Conservation (phyloP, 2,113 vertebrate species). For the Capreolus pygargus region DNA sequence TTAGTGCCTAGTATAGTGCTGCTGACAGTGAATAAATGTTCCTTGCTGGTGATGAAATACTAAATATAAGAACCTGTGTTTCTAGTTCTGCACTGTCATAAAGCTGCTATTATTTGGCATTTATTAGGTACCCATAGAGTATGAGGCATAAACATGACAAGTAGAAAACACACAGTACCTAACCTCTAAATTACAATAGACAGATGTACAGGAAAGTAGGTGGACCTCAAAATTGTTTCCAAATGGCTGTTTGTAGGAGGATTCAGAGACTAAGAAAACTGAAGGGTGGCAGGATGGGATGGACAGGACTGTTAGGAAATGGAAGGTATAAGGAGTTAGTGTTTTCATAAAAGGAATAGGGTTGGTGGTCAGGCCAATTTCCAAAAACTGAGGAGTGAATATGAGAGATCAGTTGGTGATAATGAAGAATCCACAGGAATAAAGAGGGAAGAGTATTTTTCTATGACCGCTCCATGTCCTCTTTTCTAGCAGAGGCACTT, state of each 20-base stretch:
- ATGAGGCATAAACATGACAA: slow-evolving; percentile 69
- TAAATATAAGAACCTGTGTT: slow-evolving; percentile 65
- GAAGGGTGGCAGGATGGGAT: not conserved
- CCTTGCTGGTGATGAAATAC: slow-evolving; percentile 64
- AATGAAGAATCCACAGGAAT: not conserved
- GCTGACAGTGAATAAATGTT: slow-evolving; percentile 41
- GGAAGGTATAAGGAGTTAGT: slow-evolving; percentile 22
- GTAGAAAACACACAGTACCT: slow-evolving; percentile 59
- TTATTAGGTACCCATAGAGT: slow-evolving; percentile 65
- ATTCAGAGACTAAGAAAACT: slow-evolving; percentile 14
- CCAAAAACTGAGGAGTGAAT: not conserved
- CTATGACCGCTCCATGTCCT: not conserved
- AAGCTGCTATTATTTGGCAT: slow-evolving; percentile 74
- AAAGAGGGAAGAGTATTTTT: not conserved
- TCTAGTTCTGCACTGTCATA: slow-evolving; percentile 65
- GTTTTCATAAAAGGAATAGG: slow-evolving; percentile 42
- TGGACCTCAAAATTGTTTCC: slow-evolving; percentile 63
- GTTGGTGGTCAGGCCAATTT: slow-evolving; percentile 35
- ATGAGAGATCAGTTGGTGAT: not conserved
- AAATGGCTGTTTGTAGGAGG: slow-evolving; percentile 61
- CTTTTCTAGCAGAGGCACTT: not conserved
- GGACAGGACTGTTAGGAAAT: not conserved
- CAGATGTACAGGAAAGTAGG: slow-evolving; percentile 55
- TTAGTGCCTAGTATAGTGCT: slow-evolving; percentile 25
- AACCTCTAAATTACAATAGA: slow-evolving; percentile 67